Percentiles rank a stretch among this genome's conserved stretches.
phyloP scores from a whole-genome alignment of 2,797 vertebrate species.

The Characodon lateralis region DNA sequence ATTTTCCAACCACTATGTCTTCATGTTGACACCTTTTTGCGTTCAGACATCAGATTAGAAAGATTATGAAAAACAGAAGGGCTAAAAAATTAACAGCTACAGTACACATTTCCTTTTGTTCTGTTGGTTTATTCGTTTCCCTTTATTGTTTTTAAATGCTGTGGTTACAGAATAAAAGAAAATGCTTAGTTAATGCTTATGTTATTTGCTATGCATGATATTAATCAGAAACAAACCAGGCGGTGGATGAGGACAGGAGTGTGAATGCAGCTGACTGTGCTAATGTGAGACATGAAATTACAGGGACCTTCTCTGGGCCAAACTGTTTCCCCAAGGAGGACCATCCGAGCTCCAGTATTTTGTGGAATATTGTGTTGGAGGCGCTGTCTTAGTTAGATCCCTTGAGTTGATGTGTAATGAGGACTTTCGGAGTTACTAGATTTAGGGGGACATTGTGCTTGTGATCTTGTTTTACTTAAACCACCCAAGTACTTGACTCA shows the following conservation, averaged over 20 bases:
- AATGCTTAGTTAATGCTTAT: constrained; percentile 82
- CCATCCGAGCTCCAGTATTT: too few relatives aligned
- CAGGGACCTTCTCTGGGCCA: not conserved
- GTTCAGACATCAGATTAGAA: constrained; percentile 75
- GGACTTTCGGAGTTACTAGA: not conserved
- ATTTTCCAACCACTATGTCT: constrained; percentile 61
- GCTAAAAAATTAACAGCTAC: constrained; percentile 75
- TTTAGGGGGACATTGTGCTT: not conserved
- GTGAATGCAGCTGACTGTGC: not conserved
- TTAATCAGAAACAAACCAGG: constrained; percentile 41
- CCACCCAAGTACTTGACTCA: not conserved
- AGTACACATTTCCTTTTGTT: constrained; percentile 66
- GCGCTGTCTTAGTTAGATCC: not conserved
- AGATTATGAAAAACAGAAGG: constrained; percentile 69
- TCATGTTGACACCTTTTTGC: constrained; percentile 60
- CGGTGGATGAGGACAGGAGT: not conserved
- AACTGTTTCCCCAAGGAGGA: too few relatives aligned
- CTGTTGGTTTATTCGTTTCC: constrained; percentile 37
- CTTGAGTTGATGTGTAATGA: not conserved
- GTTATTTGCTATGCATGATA: constrained; percentile 59
- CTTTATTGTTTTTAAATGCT: constrained; percentile 40
- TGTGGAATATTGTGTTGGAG: too few relatives aligned
- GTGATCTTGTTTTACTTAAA: not conserved
- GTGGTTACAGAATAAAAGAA: constrained; percentile 78
- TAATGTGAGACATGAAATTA: not conserved